phyloP scores from a whole-genome alignment of 2,113 vertebrate species.

The Cryptotis parvus region DNA sequence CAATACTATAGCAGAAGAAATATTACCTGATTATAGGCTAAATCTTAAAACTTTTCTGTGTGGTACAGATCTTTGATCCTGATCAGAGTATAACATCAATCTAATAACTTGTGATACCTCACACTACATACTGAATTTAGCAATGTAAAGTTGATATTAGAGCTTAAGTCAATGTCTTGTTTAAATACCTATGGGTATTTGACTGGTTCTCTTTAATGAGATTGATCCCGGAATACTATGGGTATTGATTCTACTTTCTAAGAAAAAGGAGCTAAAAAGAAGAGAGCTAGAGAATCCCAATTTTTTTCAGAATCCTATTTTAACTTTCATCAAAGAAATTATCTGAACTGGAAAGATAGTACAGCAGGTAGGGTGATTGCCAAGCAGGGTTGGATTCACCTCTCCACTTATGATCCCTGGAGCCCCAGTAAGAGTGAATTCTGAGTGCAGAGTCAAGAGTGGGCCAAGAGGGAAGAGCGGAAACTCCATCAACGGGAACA shows the following conservation, averaged over 20 bases:
- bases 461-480: too few relatives aligned
- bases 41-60: not conserved
- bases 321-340: not conserved
- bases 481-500: too few relatives aligned
- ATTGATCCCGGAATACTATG: rapidly evolving
- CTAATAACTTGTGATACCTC: not conserved
- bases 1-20: not conserved
- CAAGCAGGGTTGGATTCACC: too few relatives aligned
- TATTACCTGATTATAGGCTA: not conserved
- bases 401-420: too few relatives aligned
- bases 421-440: too few relatives aligned
- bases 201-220: not conserved
- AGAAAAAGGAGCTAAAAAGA: not conserved
- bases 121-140: not conserved
- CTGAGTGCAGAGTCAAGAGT: too few relatives aligned
- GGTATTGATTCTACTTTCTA: not conserved
- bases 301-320: not conserved
- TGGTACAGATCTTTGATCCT: not conserved
- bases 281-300: not conserved
- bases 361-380: not conserved
- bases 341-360: not conserved
- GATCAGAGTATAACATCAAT: not conserved
- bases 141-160: not conserved
- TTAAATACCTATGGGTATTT: not conserved
- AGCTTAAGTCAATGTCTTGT: not conserved